Evolutionary conservation across 2,888 invertebrate genomes (phyloP).

Genomic region (Perithous albicinctus): DNA sequence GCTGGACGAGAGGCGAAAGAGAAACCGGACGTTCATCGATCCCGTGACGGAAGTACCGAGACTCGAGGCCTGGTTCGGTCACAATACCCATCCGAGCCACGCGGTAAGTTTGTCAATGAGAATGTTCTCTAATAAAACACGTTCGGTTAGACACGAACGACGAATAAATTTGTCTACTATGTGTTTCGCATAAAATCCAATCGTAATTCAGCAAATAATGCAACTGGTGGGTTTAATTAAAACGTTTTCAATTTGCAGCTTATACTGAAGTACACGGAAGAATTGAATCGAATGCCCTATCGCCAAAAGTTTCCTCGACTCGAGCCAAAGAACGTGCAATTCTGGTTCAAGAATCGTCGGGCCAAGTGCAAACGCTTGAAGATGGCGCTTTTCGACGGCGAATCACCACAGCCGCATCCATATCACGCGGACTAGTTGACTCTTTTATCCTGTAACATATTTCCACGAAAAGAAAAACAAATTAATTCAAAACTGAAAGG

Average conservation of each 20-base stretch:
- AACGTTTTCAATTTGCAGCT: conserved; percentile 86
- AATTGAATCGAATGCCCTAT: conserved; percentile 98
- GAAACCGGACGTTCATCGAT: conserved; percentile 99
- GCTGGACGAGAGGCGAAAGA: conserved; percentile 94
- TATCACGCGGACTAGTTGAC: conserved; percentile 82
- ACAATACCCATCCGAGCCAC: conserved; percentile 99
- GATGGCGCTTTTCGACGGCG: conserved; percentile 93
- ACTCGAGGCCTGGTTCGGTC: conserved; percentile 97
- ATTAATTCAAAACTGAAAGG: conserved; percentile 35
- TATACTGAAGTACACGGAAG: conserved; percentile 98
- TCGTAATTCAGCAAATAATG: conserved; percentile 1
- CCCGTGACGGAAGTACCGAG: conserved; percentile 99
- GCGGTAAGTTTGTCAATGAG: conserved; percentile 82
- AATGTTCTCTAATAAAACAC: too few relatives aligned
- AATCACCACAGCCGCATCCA: conserved; percentile 86
- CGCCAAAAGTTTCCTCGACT: conserved; percentile 99
- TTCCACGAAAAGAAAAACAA: conserved; percentile 52
- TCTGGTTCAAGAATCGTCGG: conserved; percentile 99
- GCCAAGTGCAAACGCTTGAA: conserved; percentile 99
- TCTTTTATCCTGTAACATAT: conserved; percentile 59
- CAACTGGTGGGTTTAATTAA: neutral
- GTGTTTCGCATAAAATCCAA: neutral
- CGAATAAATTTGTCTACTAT: conserved; percentile 66
- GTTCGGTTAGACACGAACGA: neutral
- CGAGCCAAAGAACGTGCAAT: conserved; percentile 99